Percentiles rank a stretch among this genome's conserved stretches.
These are phyloP conservation scores for Epistrophella euchroma DNA, from an alignment of 2,888 invertebrate genomes.

Conservation along the genomic window DNA sequence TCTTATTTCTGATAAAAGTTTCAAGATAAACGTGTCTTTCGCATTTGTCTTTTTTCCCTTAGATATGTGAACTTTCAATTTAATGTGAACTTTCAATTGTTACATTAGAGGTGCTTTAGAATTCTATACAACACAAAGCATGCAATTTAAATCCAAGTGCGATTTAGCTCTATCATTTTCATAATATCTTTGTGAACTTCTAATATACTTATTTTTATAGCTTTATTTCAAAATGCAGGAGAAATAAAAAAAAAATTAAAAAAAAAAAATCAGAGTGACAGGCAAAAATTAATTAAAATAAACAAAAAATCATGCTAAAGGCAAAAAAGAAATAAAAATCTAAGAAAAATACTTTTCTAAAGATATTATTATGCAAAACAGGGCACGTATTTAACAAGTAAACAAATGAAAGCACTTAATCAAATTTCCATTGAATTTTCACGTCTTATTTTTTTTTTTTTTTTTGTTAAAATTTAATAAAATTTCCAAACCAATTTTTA, in stretches of 20 bases:
- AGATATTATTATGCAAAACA: conserved; percentile 72
- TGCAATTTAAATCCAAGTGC: conserved; percentile 11
- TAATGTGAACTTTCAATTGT: background rate
- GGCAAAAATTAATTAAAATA: conserved; percentile 17
- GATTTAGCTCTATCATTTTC: background rate
- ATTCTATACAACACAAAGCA: conserved; percentile 5
- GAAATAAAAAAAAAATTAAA: conserved; percentile 19
- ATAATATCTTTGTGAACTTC: background rate
- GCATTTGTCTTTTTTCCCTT: too few relatives aligned
- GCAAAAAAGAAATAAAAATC: conserved; percentile 8
- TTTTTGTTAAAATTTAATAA: conserved; percentile 2
- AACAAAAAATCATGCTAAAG: conserved; percentile 34
- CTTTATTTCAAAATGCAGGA: conserved; percentile 14
- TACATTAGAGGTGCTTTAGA: conserved; percentile 1
- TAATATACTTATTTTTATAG: background rate
- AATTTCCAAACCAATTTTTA: conserved; percentile 1
- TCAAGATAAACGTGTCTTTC: too few relatives aligned
- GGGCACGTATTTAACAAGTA: conserved; percentile 78
- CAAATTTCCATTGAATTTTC: conserved; percentile 51
- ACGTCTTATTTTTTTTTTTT: conserved; percentile 28
- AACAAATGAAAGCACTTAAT: conserved; percentile 77
- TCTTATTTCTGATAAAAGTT: too few relatives aligned
- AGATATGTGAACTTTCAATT: too few relatives aligned
- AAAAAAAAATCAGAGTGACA: background rate
- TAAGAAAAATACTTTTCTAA: conserved; percentile 37